Conservation (phyloP, 1,140 invertebrate species). For the Kradibia gibbosae region DNA sequence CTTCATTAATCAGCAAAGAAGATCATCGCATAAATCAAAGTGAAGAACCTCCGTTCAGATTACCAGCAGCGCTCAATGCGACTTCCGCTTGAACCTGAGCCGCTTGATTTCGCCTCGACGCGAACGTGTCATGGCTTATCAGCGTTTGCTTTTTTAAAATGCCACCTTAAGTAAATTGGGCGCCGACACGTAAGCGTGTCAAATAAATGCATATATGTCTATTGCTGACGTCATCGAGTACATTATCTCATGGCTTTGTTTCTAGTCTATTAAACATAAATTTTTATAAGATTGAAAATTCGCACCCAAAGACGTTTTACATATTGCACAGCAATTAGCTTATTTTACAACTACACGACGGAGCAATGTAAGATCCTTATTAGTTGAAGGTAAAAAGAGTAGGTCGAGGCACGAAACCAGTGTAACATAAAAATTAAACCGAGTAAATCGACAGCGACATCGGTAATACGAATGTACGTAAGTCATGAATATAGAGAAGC, state of each 20-base stretch:
- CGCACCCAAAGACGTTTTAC: not conserved
- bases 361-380: too few species aligned
- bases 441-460: too few species aligned
- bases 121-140: conserved; percentile 41
- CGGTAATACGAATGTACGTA: too few species aligned
- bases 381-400: too few species aligned
- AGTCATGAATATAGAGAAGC: too few species aligned
- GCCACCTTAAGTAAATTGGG: not conserved
- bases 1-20: not conserved
- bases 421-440: too few species aligned
- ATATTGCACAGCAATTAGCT: too few species aligned
- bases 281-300: not conserved
- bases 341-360: too few species aligned
- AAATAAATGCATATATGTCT: not conserved
- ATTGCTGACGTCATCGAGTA: not conserved
- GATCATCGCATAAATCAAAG: not conserved
- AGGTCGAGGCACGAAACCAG: too few species aligned
- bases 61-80: not conserved
- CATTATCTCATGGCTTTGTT: not conserved
- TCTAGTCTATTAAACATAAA: not conserved
- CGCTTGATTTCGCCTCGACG: conserved; percentile 41
- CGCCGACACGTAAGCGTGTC: not conserved
- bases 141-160: conserved; percentile 1
- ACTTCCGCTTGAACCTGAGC: conserved; percentile 42
- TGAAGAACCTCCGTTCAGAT: not conserved